These are phyloP conservation scores for Brachyopa scutellaris DNA, from an alignment of 2,888 invertebrate species.

Conservation along the genomic window DNA sequence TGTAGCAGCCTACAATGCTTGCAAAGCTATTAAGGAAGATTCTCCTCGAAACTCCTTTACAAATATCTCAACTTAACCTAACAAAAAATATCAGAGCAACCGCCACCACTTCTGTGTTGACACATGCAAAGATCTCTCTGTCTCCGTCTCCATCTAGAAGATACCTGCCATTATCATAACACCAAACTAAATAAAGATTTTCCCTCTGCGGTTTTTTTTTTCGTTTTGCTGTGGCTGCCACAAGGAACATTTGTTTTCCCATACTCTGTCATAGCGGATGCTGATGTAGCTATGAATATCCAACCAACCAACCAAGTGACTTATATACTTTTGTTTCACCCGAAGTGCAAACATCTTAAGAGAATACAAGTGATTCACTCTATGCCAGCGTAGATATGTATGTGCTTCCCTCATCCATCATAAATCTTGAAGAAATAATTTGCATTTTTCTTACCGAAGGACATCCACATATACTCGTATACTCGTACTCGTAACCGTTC, in stretches of 20 bases:
- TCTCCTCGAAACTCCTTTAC: not conserved
- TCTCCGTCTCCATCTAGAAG: slow-evolving; percentile 26
- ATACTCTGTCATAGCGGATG: slow-evolving; percentile 26
- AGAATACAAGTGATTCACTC: slow-evolving; percentile 55
- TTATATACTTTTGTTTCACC: slow-evolving; percentile 62
- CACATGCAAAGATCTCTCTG: slow-evolving; percentile 56
- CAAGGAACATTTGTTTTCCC: slow-evolving; percentile 55
- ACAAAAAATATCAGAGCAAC: slow-evolving; percentile 54
- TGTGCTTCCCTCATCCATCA: slow-evolving; percentile 54
- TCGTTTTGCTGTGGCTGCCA: not conserved
- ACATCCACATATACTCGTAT: slow-evolving; percentile 49
- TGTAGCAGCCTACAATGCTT: slow-evolving; percentile 30
- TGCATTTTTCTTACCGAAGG: slow-evolving; percentile 65
- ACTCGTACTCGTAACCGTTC: not conserved
- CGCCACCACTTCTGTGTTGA: slow-evolving; percentile 61
- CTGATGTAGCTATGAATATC: slow-evolving; percentile 52
- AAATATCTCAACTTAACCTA: slow-evolving; percentile 60
- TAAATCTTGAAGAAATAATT: slow-evolving; percentile 61
- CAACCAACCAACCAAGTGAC: slow-evolving; percentile 51
- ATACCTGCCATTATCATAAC: slow-evolving; percentile 72
- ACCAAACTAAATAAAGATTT: slow-evolving; percentile 69
- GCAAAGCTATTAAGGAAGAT: slow-evolving; percentile 25
- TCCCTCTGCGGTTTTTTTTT: slow-evolving; percentile 26
- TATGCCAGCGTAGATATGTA: slow-evolving; percentile 14
- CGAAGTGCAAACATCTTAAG: slow-evolving; percentile 59